phyloP scores from a whole-genome alignment of 2,113 vertebrate genomes.

The Proterorhinus semilunaris region DNA sequence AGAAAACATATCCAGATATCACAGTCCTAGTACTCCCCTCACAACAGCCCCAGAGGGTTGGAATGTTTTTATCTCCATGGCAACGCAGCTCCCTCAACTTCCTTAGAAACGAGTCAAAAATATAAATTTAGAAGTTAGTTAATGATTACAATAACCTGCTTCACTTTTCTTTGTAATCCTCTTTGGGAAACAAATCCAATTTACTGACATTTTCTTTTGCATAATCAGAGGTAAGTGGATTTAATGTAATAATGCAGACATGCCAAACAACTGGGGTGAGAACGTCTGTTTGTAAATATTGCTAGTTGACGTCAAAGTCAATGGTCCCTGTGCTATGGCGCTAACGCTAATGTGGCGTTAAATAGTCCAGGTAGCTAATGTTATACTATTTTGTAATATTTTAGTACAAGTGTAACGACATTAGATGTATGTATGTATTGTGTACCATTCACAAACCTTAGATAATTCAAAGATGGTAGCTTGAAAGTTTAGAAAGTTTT shows the following conservation, averaged over 20 bases:
- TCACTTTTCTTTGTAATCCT: background rate
- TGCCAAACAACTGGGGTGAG: too few species aligned
- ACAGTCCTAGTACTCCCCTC: background rate
- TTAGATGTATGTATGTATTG: too few species aligned
- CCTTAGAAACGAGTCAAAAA: slow-evolving; percentile 13
- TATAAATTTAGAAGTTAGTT: background rate
- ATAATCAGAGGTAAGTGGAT: slow-evolving; percentile 42
- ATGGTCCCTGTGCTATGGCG: too few species aligned
- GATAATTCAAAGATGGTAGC: too few species aligned
- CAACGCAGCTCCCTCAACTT: slow-evolving; percentile 40
- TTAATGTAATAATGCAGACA: background rate
- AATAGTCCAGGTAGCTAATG: too few species aligned
- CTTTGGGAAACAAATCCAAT: too few species aligned
- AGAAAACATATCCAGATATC: slow-evolving; percentile 7
- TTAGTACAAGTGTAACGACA: too few species aligned
- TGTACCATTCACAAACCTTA: too few species aligned
- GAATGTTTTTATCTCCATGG: slow-evolving; percentile 45
- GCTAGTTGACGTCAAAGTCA: too few species aligned
- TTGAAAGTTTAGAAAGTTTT: too few species aligned
- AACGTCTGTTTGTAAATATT: background rate
- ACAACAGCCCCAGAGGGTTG: slow-evolving; percentile 3
- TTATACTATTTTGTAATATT: too few species aligned
- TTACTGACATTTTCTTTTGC: background rate
- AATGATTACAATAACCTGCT: background rate
- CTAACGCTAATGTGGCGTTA: too few species aligned